Evolutionary conservation across 2,888 invertebrate species (phyloP), one percentile per base, ranked within the genome.

Genomic region (Orgyia antiqua): DNA sequence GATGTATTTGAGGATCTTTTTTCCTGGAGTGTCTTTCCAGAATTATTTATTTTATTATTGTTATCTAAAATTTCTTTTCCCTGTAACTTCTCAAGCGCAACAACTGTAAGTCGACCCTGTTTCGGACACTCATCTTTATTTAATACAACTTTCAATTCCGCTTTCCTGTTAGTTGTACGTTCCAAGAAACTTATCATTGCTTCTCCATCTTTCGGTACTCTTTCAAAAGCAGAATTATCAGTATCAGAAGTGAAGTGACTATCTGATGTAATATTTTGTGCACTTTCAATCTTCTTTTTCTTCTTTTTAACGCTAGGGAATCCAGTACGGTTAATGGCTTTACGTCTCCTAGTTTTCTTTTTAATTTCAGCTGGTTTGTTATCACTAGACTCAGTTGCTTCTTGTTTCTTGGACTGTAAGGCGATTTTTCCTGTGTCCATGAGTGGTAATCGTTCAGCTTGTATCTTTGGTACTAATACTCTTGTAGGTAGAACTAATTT

Each of bases 281-380:
- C 54, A 26, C 39, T 60, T 39, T 82, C 83, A 28, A 75, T 45
- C 56, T 91, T 93, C 65, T 94, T 93, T 65, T 94, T 95, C 74
- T 94, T 95, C 63, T 90, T 92, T 58, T 94, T 94, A 9, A 93
- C 83, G 11, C 91, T 93, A 0, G 96, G 96, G 68, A 96, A 96
- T 2, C 96, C 96, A 10, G 95, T 96, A 51, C 94, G 88, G 63
- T 96, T 96, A 23, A 94, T 92, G 10, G 93, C 91, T 66, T 95
- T 92, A 21, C 94, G 89, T 50, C 94, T 88, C 53, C 89, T 89
- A 1, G 88, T 67, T 58, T 87, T 88, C 39, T 89, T 84, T 48
- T 78, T 80, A 0, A 46, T 31, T 3, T 79, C 78, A 12, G 32
- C 28, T 12, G 58, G 39, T 56, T 75, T 79, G 26, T 20, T 67